Conservation (phyloP, 2,113 vertebrate species). For the Notarius lentiginosus region DNA sequence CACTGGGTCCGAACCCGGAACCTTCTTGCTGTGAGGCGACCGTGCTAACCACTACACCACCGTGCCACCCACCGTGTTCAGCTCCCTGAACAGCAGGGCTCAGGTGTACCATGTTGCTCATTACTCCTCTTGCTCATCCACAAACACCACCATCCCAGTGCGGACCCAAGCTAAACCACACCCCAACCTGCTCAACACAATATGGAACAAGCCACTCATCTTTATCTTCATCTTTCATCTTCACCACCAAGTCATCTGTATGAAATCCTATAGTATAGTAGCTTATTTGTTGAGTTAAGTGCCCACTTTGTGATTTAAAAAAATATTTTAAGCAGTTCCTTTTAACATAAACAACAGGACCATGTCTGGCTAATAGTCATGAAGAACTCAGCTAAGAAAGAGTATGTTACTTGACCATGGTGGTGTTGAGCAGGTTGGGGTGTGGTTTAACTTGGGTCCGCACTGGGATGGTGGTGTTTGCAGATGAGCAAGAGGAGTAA, state of each 20-base stretch:
- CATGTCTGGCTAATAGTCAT: background rate
- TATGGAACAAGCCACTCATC: too few relatives aligned
- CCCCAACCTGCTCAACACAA: background rate
- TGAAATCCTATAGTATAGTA: too few relatives aligned
- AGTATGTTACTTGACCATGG: background rate
- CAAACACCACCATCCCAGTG: background rate
- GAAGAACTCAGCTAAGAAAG: background rate
- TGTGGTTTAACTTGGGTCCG: background rate
- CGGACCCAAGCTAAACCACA: background rate
- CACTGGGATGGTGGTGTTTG: background rate
- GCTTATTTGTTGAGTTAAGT: too few relatives aligned
- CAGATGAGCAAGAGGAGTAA: background rate
- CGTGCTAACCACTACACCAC: too few relatives aligned
- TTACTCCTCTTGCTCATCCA: background rate
- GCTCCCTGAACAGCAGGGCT: slow-evolving; percentile 1
- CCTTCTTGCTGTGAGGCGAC: too few relatives aligned
- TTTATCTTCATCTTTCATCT: too few relatives aligned
- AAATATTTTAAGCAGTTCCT: background rate
- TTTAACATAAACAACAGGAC: background rate
- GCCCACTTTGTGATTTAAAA: too few relatives aligned
- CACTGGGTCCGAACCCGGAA: too few relatives aligned
- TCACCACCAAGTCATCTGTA: too few relatives aligned
- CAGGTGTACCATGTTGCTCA: background rate
- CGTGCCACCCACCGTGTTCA: too few relatives aligned
- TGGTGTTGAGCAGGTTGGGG: background rate